Percentiles rank a stretch among this genome's conserved stretches.
phyloP scores from a whole-genome alignment of 2,888 invertebrate genomes.

The Meandrusa payeni region DNA sequence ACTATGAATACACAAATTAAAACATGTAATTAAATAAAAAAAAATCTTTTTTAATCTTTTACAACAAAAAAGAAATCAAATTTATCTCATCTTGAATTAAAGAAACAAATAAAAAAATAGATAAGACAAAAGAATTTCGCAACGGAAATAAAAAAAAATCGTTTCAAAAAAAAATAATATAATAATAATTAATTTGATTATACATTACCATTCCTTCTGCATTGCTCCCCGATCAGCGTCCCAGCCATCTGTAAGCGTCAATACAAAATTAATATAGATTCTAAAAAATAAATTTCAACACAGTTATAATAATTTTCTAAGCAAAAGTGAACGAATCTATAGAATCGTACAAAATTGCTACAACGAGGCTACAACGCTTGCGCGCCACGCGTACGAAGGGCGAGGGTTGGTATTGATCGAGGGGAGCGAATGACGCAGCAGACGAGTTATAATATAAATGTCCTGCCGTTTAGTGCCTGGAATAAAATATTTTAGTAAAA shows the following conservation, averaged over 20 bases:
- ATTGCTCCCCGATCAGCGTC: slow-evolving; percentile 7
- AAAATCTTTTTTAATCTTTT: no score
- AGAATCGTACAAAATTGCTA: slow-evolving; percentile 64
- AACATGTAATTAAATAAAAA: not conserved
- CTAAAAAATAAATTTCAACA: slow-evolving; percentile 26
- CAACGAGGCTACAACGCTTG: slow-evolving; percentile 72
- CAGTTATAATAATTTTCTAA: slow-evolving; percentile 30
- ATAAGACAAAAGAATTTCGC: not conserved
- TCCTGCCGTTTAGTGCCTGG: slow-evolving; percentile 26
- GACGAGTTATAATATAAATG: slow-evolving; percentile 57
- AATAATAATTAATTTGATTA: not conserved
- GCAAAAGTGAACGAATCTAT: slow-evolving; percentile 35
- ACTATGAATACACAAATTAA: no score
- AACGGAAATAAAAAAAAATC: slow-evolving; percentile 16
- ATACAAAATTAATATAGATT: no score
- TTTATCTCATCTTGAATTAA: no score
- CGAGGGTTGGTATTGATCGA: slow-evolving; percentile 58
- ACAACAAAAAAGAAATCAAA: no score
- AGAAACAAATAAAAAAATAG: not conserved
- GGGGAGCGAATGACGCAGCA: slow-evolving; percentile 56
- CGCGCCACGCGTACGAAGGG: slow-evolving; percentile 51
- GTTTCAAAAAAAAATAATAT: not conserved
- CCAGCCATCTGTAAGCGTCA: no score
- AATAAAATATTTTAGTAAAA: slow-evolving; percentile 20
- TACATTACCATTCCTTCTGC: slow-evolving; percentile 45